These are phyloP conservation scores for Poeciliopsis turrubarensis DNA, from an alignment of 2,113 vertebrate genomes.

Conservation along the genomic window DNA sequence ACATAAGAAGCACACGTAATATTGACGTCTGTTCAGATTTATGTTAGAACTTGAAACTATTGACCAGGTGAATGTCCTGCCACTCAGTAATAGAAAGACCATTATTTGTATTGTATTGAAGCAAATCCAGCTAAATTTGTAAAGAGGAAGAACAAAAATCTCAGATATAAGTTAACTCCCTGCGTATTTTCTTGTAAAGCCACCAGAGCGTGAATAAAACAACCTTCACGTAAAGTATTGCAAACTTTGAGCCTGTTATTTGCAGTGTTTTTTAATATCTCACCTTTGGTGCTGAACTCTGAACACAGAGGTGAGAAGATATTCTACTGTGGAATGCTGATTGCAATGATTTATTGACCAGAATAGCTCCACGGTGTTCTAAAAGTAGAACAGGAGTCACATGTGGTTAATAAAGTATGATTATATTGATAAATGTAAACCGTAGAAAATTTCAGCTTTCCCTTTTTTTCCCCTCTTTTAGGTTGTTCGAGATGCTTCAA, in stretches of 20 bases:
- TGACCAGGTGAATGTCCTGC: neutral
- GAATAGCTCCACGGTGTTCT: neutral
- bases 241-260: neutral
- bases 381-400: constrained; percentile 4
- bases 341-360: neutral
- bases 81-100: neutral
- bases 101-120: constrained; percentile 26
- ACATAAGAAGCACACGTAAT: neutral
- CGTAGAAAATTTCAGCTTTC: neutral
- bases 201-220: neutral
- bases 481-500: constrained; percentile 79
- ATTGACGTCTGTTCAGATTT: neutral
- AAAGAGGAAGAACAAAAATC: neutral
- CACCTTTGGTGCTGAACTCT: constrained; percentile 11
- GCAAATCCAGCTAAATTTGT: neutral
- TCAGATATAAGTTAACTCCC: neutral
- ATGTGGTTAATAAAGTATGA: neutral
- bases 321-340: neutral
- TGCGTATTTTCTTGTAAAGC: neutral
- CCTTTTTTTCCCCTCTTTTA: constrained; percentile 50
- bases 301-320: constrained; percentile 11
- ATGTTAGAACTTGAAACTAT: neutral
- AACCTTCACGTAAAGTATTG: neutral
- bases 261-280: neutral
- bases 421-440: neutral